Evolutionary conservation across 2,888 invertebrate genomes (phyloP).

Genomic region (Pseudococcus longispinus): DNA sequence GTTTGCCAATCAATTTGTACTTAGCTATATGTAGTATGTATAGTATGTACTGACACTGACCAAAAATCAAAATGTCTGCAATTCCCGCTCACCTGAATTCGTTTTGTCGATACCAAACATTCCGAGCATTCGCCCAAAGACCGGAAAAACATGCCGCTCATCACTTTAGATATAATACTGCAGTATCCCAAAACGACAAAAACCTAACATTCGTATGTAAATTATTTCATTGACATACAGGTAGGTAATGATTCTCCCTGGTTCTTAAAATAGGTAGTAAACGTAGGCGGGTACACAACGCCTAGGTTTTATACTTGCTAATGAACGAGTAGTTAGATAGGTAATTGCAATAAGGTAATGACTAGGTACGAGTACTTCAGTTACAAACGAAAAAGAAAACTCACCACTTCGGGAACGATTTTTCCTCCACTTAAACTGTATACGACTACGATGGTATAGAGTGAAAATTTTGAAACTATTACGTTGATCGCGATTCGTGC

Average conservation of each 20-base stretch:
- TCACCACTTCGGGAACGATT: constrained; percentile 59
- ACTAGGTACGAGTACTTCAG: too few species aligned
- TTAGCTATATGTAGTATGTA: too few species aligned
- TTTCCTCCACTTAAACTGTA: constrained; percentile 63
- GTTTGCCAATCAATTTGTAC: too few species aligned
- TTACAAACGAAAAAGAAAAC: too few species aligned
- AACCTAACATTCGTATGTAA: constrained; percentile 57
- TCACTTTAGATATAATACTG: constrained; percentile 61
- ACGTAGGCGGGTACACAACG: too few species aligned
- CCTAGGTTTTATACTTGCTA: too few species aligned
- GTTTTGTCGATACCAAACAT: constrained; percentile 69
- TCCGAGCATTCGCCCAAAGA: constrained; percentile 71
- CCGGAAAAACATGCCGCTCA: constrained; percentile 65
- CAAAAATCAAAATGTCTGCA: too few species aligned
- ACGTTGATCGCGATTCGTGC: constrained; percentile 70
- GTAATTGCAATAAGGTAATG: too few species aligned
- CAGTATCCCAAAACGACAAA: constrained; percentile 64
- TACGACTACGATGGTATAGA: constrained; percentile 73
- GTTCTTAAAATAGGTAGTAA: too few species aligned
- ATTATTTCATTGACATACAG: neutral
- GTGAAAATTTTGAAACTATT: constrained; percentile 74
- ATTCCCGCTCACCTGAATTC: constrained; percentile 67
- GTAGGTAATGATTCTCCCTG: neutral
- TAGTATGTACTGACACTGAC: too few species aligned
- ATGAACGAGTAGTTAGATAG: too few species aligned